phyloP scores from a whole-genome alignment of 2,888 invertebrate genomes.

The Meteorus colon region DNA sequence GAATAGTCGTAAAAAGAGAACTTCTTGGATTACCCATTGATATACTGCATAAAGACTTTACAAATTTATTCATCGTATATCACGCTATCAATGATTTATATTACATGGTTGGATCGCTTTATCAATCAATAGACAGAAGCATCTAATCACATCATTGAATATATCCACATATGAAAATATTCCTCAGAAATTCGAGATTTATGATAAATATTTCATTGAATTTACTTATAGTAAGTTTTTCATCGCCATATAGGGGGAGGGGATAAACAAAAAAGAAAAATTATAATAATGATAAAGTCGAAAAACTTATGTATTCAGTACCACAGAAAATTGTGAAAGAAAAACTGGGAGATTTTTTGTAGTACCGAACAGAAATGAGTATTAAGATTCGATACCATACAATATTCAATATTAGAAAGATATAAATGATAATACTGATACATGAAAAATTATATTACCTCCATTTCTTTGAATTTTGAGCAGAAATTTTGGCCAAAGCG shows the following conservation, averaged over 20 bases:
- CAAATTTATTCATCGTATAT: not conserved
- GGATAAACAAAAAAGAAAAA: too few relatives aligned
- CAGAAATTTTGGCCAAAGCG: slow-evolving; percentile 83
- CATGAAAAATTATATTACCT: slow-evolving; percentile 73
- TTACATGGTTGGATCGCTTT: not conserved
- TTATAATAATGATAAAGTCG: too few relatives aligned
- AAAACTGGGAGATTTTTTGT: too few relatives aligned
- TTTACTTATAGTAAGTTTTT: too few relatives aligned
- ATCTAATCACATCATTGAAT: not conserved
- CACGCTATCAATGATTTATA: not conserved
- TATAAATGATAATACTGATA: too few relatives aligned
- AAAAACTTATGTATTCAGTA: too few relatives aligned
- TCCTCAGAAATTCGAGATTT: not conserved
- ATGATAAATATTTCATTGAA: too few relatives aligned
- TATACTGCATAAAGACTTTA: not conserved
- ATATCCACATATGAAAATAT: not conserved
- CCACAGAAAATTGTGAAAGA: too few relatives aligned
- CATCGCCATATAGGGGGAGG: too few relatives aligned
- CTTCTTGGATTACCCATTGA: not conserved
- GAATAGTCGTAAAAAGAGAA: not conserved
- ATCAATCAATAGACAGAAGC: not conserved
- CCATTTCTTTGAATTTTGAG: slow-evolving; percentile 87
- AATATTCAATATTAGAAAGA: too few relatives aligned
- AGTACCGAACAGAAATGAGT: too few relatives aligned
- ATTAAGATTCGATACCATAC: too few relatives aligned